phyloP scores from a whole-genome alignment of 2,113 vertebrate genomes.

The Murina feae region DNA sequence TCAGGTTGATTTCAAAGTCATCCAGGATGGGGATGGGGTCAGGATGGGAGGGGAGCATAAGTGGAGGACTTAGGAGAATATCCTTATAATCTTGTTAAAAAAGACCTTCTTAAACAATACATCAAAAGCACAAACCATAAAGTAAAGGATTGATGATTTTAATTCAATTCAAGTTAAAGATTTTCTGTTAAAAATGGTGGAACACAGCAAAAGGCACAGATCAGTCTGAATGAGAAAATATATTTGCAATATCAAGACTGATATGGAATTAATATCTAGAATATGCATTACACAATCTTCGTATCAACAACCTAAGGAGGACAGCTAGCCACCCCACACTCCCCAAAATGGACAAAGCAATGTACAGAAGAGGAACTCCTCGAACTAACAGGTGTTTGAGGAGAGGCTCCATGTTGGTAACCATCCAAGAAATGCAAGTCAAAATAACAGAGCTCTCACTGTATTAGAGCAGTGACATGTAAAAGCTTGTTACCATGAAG shows the following conservation, averaged over 20 bases:
- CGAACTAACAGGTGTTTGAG: not conserved
- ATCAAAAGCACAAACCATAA: not conserved
- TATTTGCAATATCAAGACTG: not conserved
- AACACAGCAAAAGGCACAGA: not conserved
- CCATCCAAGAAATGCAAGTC: not conserved
- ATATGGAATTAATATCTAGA: not conserved
- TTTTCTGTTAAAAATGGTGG: not conserved
- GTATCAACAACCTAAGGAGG: not conserved
- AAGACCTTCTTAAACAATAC: not conserved
- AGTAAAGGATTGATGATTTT: not conserved
- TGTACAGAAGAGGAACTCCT: not conserved
- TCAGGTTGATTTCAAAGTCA: conserved; percentile 1
- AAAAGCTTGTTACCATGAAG: not conserved
- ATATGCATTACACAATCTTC: not conserved
- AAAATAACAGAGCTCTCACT: not conserved
- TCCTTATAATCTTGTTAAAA: not conserved
- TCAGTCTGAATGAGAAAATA: not conserved
- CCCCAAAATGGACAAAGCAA: not conserved
- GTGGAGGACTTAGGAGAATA: not conserved
- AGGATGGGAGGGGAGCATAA: not conserved
- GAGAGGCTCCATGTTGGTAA: not conserved
- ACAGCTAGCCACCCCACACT: not conserved
- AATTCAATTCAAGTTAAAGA: not conserved
- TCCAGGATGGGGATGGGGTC: too few relatives aligned
- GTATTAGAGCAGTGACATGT: not conserved